A percentile compares a stretch with the other conserved stretches of the same genome.
Evolutionary conservation across 2,797 vertebrate species (phyloP).

Genomic region (Enteromius trimaculatus): DNA sequence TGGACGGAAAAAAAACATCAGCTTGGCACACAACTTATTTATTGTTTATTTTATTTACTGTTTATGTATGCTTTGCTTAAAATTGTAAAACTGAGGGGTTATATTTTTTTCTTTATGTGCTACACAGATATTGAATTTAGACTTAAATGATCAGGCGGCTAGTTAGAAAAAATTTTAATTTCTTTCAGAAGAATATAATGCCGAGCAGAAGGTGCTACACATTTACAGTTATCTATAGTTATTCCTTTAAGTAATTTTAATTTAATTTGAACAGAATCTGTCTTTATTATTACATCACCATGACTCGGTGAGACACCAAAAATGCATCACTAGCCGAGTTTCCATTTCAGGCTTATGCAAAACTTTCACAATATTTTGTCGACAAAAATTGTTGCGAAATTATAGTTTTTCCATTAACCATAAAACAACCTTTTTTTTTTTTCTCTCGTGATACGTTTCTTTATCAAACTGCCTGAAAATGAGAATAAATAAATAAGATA

Average conservation of each 20-base stretch:
- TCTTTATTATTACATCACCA: neutral
- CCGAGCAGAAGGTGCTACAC: neutral
- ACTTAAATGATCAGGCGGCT: neutral
- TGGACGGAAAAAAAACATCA: slow-evolving; percentile 20
- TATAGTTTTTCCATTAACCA: no score
- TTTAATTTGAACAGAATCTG: neutral
- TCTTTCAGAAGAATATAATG: neutral
- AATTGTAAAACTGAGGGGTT: neutral
- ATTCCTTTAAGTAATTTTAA: neutral
- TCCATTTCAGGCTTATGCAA: no score
- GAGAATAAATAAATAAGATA: neutral
- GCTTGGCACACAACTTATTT: slow-evolving; percentile 7
- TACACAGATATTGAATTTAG: neutral
- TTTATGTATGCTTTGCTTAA: neutral
- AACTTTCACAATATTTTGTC: no score
- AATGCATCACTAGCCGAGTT: neutral
- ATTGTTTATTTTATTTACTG: neutral
- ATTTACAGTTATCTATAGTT: neutral
- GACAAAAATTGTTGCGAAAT: no score
- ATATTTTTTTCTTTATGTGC: neutral
- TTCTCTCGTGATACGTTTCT: neutral
- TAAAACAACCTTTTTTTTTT: no score
- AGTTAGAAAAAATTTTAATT: neutral
- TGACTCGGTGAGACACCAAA: neutral
- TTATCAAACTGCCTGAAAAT: neutral